Evolutionary conservation across 2,888 invertebrate species (phyloP), one percentile per base, ranked within the genome.

Genomic region (Mesodorylaimus sp.): DNA sequence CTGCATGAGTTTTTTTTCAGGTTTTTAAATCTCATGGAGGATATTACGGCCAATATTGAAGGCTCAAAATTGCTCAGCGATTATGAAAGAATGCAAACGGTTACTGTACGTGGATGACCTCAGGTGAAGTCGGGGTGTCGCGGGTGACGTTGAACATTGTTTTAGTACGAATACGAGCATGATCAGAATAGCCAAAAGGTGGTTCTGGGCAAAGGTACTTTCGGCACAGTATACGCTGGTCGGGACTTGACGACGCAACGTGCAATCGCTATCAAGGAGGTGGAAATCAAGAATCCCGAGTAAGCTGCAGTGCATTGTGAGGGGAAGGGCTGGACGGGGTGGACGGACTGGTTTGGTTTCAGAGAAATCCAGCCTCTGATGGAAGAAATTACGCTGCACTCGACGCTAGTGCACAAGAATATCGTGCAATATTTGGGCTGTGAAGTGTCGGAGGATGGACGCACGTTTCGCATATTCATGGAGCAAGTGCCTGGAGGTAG

Each of bases 391-490:
- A 78, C 87, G 65, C 74, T 97, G 51, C 95, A 97, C 69, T 91
- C 93, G 19, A 88, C 93, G 64, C 71, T 97, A 50, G 74, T 86
- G 2, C 93, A 95, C 68, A 75, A 86, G 64, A 97, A 99, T 71
- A 97, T 97, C 63, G 97, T 99, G 1, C 85, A 87, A 74, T 91
- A 91, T 68, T 75, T 88, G 53, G 91, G 95, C 1, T 95, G 95
- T 16, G 61, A 63, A 48, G 76, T 85, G 54, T 88, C 88, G 48
- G 91, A 93, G 67, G 81, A 84, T 68, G 86, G 86, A 53, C 28
- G 10, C 7, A 86, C 77, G 66, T 95, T 99, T 70, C 91, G 95
- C 73, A 97, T 97, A 59, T 89, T 95, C 68, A 99, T 97, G 97
- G 97, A 97, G 68, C 88, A 89, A 76, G 91, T 93, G 5, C 88